These are phyloP conservation scores for Sicus ferrugineus DNA, from an alignment of 2,888 invertebrate species.

Conservation along the genomic window DNA sequence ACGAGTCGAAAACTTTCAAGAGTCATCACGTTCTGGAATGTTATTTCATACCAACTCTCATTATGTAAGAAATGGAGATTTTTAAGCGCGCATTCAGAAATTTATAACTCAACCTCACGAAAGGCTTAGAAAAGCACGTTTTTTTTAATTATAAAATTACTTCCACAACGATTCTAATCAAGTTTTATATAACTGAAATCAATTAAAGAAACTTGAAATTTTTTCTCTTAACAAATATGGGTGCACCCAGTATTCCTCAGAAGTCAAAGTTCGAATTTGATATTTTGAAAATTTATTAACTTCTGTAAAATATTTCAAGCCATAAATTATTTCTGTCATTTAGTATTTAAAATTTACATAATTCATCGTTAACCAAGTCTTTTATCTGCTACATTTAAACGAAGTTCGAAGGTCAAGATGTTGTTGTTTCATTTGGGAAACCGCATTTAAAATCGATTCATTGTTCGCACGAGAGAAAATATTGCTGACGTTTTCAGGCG, in stretches of 20 bases:
- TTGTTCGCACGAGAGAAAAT: too few species aligned
- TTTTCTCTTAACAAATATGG: too few species aligned
- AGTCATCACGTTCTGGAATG: neutral
- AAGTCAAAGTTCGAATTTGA: neutral
- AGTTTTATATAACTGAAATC: neutral
- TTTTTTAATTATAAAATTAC: neutral
- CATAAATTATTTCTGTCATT: neutral
- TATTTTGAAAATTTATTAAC: neutral
- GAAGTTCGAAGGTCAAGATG: neutral
- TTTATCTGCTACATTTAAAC: neutral
- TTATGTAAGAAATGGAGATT: neutral
- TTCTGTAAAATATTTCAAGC: too few species aligned
- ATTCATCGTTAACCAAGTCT: neutral
- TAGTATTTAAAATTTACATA: neutral
- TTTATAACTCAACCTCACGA: neutral
- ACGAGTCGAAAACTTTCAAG: neutral
- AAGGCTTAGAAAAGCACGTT: neutral
- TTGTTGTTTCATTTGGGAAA: too few species aligned
- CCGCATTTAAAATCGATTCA: too few species aligned
- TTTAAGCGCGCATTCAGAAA: neutral
- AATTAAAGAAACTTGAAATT: neutral
- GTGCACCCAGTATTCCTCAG: too few species aligned
- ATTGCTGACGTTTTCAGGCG: too few species aligned
- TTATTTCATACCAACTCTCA: neutral
- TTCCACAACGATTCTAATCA: neutral